These are phyloP conservation scores for Beroe forskalii DNA, from an alignment of 37 sponge, comb jelly and placozoan species.

Conservation along the genomic window DNA sequence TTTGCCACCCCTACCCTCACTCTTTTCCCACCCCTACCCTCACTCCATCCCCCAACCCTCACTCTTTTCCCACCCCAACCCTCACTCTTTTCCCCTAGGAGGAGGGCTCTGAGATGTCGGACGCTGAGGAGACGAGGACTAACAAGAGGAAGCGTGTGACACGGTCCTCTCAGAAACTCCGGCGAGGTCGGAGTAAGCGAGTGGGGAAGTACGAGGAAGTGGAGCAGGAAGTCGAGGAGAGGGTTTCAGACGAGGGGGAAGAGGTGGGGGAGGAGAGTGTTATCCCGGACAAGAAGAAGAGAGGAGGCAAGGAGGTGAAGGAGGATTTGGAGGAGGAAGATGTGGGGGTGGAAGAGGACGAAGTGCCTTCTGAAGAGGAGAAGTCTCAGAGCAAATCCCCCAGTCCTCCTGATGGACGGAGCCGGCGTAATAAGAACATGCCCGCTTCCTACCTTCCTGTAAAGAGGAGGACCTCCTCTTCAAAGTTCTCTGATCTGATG, in stretches of 20 bases:
- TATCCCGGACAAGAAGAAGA: neutral
- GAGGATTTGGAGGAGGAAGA: neutral
- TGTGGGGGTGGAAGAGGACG: neutral
- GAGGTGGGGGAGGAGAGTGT: too few species aligned
- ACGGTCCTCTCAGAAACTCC: neutral
- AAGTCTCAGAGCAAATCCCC: neutral
- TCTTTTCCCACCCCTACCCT: too few species aligned
- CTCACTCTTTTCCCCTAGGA: too few species aligned
- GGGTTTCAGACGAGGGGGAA: neutral
- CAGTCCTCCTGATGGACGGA: neutral
- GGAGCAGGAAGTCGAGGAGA: constrained; percentile 13
- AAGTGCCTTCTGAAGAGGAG: neutral
- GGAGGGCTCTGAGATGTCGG: neutral
- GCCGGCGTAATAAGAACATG: neutral
- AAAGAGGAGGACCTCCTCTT: neutral
- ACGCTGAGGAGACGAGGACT: neutral
- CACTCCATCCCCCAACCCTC: too few species aligned
- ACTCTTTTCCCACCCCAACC: too few species aligned
- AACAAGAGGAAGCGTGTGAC: neutral
- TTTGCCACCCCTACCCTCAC: too few species aligned
- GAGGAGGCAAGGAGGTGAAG: neutral
- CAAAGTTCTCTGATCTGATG: constrained; percentile 20
- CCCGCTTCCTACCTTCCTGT: neutral
- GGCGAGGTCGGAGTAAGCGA: neutral
- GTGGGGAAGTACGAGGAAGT: constrained; percentile 13